Conservation (phyloP, 2,888 invertebrate genomes). For the Lutraria lutraria region DNA sequence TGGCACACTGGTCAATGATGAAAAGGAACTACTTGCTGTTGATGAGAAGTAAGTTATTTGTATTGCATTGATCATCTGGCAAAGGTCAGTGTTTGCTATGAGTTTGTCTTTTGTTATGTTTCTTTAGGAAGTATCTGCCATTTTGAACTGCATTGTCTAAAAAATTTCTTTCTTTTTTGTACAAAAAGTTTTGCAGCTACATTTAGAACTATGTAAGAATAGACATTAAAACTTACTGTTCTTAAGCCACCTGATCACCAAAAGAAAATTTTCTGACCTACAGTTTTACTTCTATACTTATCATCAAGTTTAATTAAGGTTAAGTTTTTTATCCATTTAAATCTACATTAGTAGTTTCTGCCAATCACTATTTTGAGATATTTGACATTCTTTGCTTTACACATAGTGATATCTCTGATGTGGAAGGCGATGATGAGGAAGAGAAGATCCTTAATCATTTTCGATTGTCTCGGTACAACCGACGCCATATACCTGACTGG, state of each 20-base stretch:
- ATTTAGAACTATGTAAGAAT: neutral
- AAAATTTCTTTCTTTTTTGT: neutral
- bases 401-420: neutral
- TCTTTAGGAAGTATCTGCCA: neutral
- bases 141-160: neutral
- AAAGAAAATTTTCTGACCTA: too few relatives aligned
- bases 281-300: neutral
- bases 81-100: neutral
- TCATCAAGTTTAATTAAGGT: neutral
- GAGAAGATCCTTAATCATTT: slow-evolving; percentile 55
- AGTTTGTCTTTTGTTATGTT: neutral
- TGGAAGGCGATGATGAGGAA: slow-evolving; percentile 17
- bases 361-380: neutral
- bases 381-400: neutral
- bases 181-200: neutral
- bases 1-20: slow-evolving; percentile 31
- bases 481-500: slow-evolving; percentile 76
- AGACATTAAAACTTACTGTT: too few relatives aligned
- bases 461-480: slow-evolving; percentile 65
- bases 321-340: neutral
- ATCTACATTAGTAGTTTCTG: neutral
- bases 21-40: neutral
- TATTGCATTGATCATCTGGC: neutral
- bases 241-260: too few relatives aligned
- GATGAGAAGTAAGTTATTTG: slow-evolving; percentile 21